Conservation (phyloP, 2,797 vertebrate species). For the Falco naumanni region DNA sequence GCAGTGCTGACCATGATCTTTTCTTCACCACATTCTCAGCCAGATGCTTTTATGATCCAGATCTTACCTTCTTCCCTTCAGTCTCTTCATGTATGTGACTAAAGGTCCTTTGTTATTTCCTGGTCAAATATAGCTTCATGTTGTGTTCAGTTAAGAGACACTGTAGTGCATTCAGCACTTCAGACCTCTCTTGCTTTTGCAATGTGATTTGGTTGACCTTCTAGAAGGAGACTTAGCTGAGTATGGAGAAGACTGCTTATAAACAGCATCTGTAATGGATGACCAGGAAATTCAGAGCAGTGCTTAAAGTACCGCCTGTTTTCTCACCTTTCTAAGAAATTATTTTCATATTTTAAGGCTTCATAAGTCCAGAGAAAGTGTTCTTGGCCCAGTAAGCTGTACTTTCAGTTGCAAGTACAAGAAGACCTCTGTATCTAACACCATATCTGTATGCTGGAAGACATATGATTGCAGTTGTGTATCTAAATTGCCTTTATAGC, state of each 20-base stretch:
- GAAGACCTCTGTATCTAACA: background rate
- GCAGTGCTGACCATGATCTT: background rate
- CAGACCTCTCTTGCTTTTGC: background rate
- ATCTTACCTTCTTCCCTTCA: background rate
- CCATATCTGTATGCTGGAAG: background rate
- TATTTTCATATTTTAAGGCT: background rate
- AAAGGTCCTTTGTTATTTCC: background rate
- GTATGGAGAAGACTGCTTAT: background rate
- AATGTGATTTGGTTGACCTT: background rate
- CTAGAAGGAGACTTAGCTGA: background rate
- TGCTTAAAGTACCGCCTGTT: background rate
- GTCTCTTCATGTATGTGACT: background rate
- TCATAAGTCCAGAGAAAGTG: background rate
- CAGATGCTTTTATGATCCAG: background rate
- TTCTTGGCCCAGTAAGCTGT: background rate
- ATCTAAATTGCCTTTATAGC: background rate
- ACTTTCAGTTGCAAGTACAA: background rate
- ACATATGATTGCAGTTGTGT: background rate
- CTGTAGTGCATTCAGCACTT: background rate
- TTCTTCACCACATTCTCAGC: background rate
- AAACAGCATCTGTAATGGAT: background rate
- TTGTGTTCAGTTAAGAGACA: background rate
- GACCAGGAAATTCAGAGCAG: background rate
- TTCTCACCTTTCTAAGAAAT: background rate
- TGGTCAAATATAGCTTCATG: background rate